Conservation (phyloP, 2,797 vertebrate species). For the Rhincodon typus region DNA sequence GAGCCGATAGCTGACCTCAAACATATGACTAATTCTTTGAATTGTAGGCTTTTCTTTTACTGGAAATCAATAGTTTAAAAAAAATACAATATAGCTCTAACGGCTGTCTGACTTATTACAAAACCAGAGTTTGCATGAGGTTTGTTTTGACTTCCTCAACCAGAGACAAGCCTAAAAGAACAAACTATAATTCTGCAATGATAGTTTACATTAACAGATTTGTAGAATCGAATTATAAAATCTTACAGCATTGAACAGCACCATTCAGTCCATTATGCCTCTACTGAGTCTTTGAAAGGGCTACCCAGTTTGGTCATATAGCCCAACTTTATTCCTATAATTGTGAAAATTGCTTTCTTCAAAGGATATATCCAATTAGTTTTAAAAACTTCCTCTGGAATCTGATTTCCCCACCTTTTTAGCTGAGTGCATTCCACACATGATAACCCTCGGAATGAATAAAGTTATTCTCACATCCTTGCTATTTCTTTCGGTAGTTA, state of each 20-base stretch:
- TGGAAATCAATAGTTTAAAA: constrained; percentile 17
- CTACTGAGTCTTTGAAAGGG: neutral
- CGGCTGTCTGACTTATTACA: neutral
- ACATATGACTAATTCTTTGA: neutral
- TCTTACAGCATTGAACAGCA: neutral
- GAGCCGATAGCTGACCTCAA: constrained; percentile 5
- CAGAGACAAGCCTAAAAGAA: neutral
- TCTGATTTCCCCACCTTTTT: neutral
- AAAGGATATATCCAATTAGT: neutral
- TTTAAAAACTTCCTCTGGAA: neutral
- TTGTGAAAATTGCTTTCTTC: neutral
- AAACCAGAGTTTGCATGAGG: neutral
- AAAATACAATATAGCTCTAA: neutral
- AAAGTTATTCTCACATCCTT: neutral
- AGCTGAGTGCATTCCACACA: neutral
- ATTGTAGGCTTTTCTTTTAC: neutral
- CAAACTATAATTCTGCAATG: neutral
- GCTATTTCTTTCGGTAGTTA: neutral
- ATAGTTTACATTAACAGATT: neutral
- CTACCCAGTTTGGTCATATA: neutral
- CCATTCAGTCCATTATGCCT: neutral
- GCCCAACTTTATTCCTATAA: neutral
- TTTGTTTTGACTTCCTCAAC: constrained; percentile 12
- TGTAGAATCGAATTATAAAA: neutral
- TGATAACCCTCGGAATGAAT: neutral